Evolutionary conservation across 2,113 vertebrate genomes (phyloP), one percentile per base, ranked within the genome.

Genomic region (Nipponia nippon): DNA sequence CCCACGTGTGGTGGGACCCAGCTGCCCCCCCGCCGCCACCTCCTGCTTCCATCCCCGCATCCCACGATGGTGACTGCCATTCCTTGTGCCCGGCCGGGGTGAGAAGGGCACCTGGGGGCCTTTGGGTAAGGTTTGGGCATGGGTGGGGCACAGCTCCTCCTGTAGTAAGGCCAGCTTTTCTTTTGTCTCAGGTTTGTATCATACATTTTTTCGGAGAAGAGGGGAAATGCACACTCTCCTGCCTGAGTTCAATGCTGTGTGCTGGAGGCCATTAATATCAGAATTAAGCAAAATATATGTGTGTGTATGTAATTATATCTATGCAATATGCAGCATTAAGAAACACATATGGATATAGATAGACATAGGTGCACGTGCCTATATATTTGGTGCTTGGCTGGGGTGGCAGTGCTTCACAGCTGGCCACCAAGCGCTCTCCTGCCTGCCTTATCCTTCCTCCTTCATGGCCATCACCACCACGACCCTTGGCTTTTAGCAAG

Each of bases 371-470:
- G 19, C 5, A 0, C 10, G 25, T 53, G 50, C 19, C 27, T 36
- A 2, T 38, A 0, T 32, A 3, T 61, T 84, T 26, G 65, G 21
- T 2, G 4, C 2, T 0, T 49, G 76, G 62, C 25, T 52, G 56
- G 49, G 42, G 36, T 0, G 12, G 9, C 5, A 22, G 19, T 8
- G 25, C 63, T 87, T 89, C 17, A 4, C 18, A 13, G 63, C 75
- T 0, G 0, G 16, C 59, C 59, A 7, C 17, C 5, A 5, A 11
- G 1, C 0, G 0, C n/a, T 52, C 16, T 72, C 47, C 56, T 32
- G 2, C 47, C 38, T 63, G n/a, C 75, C 17, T 50, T 59, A 18
- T 44, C 50, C 72, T 77, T 81, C 27, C 25, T 52, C 21, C 10
- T 66, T 34, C 44, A 0, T 40, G 72, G 38, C 52, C n/a, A 10